Percentiles rank a stretch among this genome's conserved stretches.
Evolutionary conservation across 2,113 vertebrate species (phyloP).

Genomic region (Atherinomorus stipes): DNA sequence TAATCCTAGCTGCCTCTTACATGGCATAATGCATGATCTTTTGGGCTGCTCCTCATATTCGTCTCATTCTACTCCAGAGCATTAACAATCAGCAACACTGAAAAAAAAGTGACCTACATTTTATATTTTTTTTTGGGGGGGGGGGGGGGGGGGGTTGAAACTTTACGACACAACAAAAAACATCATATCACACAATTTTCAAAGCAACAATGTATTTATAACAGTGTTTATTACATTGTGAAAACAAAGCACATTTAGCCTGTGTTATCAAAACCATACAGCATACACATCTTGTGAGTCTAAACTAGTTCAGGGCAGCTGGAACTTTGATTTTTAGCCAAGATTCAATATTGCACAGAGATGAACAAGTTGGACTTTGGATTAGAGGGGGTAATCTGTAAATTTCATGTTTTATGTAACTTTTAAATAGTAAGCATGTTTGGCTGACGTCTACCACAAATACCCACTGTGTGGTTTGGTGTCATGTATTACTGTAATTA

Average conservation of each 20-base stretch:
- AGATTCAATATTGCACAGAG: constrained; percentile 69
- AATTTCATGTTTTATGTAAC: constrained; percentile 74
- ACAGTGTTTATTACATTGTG: not conserved
- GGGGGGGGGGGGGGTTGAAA: not conserved
- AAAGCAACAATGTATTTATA: not conserved
- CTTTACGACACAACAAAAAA: not conserved
- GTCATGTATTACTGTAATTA: constrained; percentile 66
- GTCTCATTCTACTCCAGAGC: constrained; percentile 56
- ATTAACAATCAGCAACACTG: constrained; percentile 48
- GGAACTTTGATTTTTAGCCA: constrained; percentile 62
- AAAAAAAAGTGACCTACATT: no score
- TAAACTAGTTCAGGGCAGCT: constrained; percentile 53
- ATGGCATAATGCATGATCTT: constrained; percentile 76
- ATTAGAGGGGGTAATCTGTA: constrained; percentile 77
- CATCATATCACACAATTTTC: not conserved
- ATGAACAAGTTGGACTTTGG: constrained; percentile 72
- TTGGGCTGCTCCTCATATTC: constrained; percentile 71
- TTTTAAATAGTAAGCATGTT: constrained; percentile 68
- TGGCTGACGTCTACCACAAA: constrained; percentile 62
- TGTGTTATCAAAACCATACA: constrained; percentile 35
- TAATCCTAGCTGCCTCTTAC: constrained; percentile 78
- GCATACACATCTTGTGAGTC: constrained; percentile 49
- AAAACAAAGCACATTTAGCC: not conserved
- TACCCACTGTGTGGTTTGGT: constrained; percentile 53
- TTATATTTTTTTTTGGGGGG: no score